Base-by-base conservation (phyloP, 2,888 invertebrate species). In the Syrista parreyssii region DNA sequence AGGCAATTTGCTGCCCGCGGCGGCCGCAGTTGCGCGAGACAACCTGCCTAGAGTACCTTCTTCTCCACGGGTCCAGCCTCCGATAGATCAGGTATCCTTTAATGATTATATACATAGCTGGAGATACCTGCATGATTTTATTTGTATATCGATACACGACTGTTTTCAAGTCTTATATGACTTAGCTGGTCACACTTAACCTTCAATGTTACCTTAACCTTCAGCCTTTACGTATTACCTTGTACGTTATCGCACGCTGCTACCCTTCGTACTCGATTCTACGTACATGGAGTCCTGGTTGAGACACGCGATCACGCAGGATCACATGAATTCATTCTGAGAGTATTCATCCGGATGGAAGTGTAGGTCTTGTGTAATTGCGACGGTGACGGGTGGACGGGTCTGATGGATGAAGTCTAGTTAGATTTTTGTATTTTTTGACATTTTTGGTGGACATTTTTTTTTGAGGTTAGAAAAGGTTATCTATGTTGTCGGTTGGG, bases 1-100 rank as follows among this genome's bases (percentile, higher is more conserved):
- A 89, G 89, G 89, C 91, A 91, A 91, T 91, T 91, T 91, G 90
- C 90, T 89, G 88, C 82, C 88, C 89, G 89, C 89, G 88, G 89
- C 89, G 86, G 88, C 85, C 88, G 86, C 89, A 89, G 90, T 90
- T 89, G 89, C 89, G 87, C 90, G 90, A 90, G 90, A 89, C 89
- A 90, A 90, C 90, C 90, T 90, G 90, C 88, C 89, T 87, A 85
- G 83, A 82, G 86, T 88, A 83, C 86, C 86, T 86, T 87, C 86
- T 87, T 86, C 86, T 86, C 87, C 82, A 80, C 87, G 84, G 86
- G 84, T 87, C 86, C 87, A 85, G 85, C 81, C 81, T 81, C 81
- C 80, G 80, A 81, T 78, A 69, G 78, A 81, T 76, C 82, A 82
- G 86, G 83, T 71, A 71, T 71, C 71, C 33, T 31, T 32, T 31